These are phyloP conservation scores for Chamaetylas fuelleborni DNA, from an alignment of 2,113 vertebrate genomes.

Conservation along the genomic window DNA sequence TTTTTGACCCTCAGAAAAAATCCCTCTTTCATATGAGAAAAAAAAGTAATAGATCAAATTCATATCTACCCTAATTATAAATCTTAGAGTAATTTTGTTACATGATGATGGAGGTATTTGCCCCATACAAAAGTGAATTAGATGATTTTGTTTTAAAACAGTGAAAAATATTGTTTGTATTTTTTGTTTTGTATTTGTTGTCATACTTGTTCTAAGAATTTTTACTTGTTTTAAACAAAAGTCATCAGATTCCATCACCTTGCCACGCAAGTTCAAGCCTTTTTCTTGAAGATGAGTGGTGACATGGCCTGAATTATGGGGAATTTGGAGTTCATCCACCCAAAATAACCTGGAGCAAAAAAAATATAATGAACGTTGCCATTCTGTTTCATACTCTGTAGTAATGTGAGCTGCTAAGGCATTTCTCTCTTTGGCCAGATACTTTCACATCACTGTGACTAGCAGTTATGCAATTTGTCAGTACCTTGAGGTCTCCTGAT, in stretches of 20 bases:
- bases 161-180: not conserved
- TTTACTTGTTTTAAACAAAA: not conserved
- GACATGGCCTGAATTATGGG: not conserved
- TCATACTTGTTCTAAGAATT: not conserved
- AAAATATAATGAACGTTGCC: not conserved
- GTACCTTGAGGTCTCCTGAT: not conserved
- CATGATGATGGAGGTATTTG: not conserved
- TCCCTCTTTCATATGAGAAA: not conserved
- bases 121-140: not conserved
- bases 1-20: not conserved
- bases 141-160: not conserved
- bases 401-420: not conserved
- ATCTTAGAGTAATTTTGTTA: not conserved
- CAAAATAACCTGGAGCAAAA: not conserved
- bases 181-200: not conserved
- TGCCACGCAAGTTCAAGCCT: not conserved
- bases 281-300: not conserved
- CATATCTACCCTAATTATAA: not conserved
- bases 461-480: not conserved
- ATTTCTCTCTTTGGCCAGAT: not conserved
- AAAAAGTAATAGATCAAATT: not conserved
- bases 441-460: not conserved
- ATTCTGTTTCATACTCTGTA: not conserved
- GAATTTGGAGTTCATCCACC: not conserved
- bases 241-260: not conserved